Evolutionary conservation across 2,888 invertebrate genomes (phyloP).

Genomic region (Patella caerulea): DNA sequence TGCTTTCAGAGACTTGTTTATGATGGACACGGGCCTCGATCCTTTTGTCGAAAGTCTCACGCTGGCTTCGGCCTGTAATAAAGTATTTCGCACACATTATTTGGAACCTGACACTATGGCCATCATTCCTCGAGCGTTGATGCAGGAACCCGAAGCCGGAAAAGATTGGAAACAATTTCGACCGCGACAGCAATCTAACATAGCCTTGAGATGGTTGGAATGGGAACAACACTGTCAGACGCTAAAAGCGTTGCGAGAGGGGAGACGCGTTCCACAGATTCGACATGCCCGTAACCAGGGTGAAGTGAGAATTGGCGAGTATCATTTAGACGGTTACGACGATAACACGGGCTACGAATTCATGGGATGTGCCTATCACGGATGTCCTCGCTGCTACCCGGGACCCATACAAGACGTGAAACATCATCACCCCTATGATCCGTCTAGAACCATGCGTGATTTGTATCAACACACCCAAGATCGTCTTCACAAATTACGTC

Average conservation of each 20-base stretch:
- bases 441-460: neutral
- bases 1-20: neutral
- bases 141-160: too few relatives aligned
- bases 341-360: too few relatives aligned
- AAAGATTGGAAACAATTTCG: neutral
- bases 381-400: neutral
- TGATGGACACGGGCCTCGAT: neutral
- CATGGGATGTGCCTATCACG: neutral
- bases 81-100: neutral
- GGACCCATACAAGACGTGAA: neutral
- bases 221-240: neutral
- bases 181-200: neutral
- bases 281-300: too few relatives aligned
- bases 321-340: too few relatives aligned
- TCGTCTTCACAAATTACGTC: neutral
- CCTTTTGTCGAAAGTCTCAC: neutral
- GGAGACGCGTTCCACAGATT: too few relatives aligned
- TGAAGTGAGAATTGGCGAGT: too few relatives aligned
- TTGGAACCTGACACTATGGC: too few relatives aligned
- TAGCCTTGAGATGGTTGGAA: neutral
- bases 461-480: neutral
- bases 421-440: constrained; percentile 1
- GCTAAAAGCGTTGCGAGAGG: too few relatives aligned
- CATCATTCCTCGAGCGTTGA: too few relatives aligned
- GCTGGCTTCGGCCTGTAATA: neutral